Conservation (phyloP, 2,888 invertebrate genomes). For the Cenopis cana region DNA sequence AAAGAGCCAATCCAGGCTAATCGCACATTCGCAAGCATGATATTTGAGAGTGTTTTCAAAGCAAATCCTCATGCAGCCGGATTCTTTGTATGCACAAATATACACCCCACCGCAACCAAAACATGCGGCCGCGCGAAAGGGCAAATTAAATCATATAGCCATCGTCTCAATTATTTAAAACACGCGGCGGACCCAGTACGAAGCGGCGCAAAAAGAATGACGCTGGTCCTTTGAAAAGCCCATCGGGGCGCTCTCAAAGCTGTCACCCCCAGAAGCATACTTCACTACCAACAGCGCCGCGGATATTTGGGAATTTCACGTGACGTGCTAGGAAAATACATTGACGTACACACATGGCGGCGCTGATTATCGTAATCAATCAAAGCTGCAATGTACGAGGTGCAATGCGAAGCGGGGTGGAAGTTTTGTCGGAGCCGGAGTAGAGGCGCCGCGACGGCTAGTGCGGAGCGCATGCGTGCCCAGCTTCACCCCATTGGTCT, state of each 20-base stretch:
- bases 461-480: constrained; percentile 74
- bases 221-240: constrained; percentile 81
- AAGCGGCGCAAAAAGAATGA: constrained; percentile 78
- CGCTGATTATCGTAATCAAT: constrained; percentile 55
- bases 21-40: constrained; percentile 13
- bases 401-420: constrained; percentile 52
- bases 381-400: constrained; percentile 68
- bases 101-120: constrained; percentile 61
- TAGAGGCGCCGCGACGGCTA: constrained; percentile 79
- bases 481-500: constrained; percentile 79
- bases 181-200: constrained; percentile 68
- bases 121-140: constrained; percentile 70
- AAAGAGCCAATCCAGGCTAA: constrained; percentile 23
- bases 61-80: constrained; percentile 53
- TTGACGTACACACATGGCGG: constrained; percentile 54
- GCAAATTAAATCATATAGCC: constrained; percentile 82
- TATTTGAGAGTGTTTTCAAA: constrained; percentile 45
- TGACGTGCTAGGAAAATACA: constrained; percentile 59
- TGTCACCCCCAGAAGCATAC: constrained; percentile 80
- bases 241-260: constrained; percentile 79
- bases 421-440: constrained; percentile 56
- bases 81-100: constrained; percentile 58
- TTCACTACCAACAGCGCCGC: constrained; percentile 69
- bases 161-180: constrained; percentile 81
- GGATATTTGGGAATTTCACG: constrained; percentile 51